phyloP scores from a whole-genome alignment of 2,888 invertebrate species.

The Anarsia innoxiella region DNA sequence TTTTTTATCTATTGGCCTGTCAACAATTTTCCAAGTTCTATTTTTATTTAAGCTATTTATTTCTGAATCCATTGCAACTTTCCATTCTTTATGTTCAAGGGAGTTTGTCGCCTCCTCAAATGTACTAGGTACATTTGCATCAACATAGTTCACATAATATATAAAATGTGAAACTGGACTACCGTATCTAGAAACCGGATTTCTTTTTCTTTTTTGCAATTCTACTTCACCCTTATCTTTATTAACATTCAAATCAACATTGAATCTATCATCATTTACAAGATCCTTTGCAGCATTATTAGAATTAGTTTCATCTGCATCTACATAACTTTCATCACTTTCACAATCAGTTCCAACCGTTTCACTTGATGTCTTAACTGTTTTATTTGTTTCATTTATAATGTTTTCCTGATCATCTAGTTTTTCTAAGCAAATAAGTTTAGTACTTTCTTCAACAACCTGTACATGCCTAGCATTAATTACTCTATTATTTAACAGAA shows the following conservation, averaged over 20 bases:
- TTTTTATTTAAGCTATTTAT: slow-evolving; percentile 28
- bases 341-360: neutral
- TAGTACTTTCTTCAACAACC: slow-evolving; percentile 21
- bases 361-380: neutral
- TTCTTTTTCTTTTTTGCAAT: slow-evolving; percentile 13
- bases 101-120: slow-evolving; percentile 29
- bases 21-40: slow-evolving; percentile 30
- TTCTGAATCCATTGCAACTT: slow-evolving; percentile 28
- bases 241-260: slow-evolving; percentile 11
- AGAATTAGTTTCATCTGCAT: slow-evolving; percentile 7
- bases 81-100: slow-evolving; percentile 22
- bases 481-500: slow-evolving; percentile 23
- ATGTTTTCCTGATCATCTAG: neutral
- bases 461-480: slow-evolving; percentile 24
- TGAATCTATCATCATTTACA: slow-evolving; percentile 3
- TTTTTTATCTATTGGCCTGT: slow-evolving; percentile 24
- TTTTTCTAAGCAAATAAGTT: neutral
- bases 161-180: slow-evolving; percentile 14
- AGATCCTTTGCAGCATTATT: slow-evolving; percentile 3
- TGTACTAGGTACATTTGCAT: slow-evolving; percentile 24
- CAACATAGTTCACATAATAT: slow-evolving; percentile 24
- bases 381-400: neutral
- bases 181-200: slow-evolving; percentile 1
- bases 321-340: slow-evolving; percentile 13
- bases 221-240: slow-evolving; percentile 15